A percentile compares a stretch with the other conserved stretches of the same genome.
phyloP scores from a whole-genome alignment of 2,113 vertebrate genomes.

The Scytalopus superciliaris region DNA sequence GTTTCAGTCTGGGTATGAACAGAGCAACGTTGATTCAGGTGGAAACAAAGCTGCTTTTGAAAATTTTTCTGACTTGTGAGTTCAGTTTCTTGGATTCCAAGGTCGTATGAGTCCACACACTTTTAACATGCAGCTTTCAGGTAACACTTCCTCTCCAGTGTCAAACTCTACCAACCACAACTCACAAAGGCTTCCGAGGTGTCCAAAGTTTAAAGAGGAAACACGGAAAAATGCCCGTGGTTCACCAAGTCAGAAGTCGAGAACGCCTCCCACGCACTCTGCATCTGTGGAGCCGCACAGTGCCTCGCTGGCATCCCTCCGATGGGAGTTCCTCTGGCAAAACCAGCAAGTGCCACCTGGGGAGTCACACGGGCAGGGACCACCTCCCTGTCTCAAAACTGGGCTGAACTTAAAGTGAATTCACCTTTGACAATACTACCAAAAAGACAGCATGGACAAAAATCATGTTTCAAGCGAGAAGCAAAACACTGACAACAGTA shows the following conservation, averaged over 20 bases:
- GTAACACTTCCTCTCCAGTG: neutral
- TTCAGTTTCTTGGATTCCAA: neutral
- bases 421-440: neutral
- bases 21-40: neutral
- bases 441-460: rapidly evolving
- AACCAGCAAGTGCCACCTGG: neutral
- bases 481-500: neutral
- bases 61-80: neutral
- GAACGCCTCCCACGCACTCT: neutral
- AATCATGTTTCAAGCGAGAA: neutral
- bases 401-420: rapidly evolving
- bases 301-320: too few species aligned
- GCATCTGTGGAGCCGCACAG: rapidly evolving
- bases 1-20: neutral
- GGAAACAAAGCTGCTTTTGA: constrained; percentile 41
- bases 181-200: neutral
- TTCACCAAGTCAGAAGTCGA: neutral
- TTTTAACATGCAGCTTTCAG: neutral
- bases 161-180: neutral
- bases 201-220: neutral
- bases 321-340: neutral
- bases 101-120: neutral
- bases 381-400: neutral
- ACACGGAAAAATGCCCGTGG: neutral
- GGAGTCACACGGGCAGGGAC: neutral